Evolutionary conservation across 2,113 vertebrate species (phyloP), one percentile per base, ranked within the genome.

Genomic region (Astatoreochromis straeleni): DNA sequence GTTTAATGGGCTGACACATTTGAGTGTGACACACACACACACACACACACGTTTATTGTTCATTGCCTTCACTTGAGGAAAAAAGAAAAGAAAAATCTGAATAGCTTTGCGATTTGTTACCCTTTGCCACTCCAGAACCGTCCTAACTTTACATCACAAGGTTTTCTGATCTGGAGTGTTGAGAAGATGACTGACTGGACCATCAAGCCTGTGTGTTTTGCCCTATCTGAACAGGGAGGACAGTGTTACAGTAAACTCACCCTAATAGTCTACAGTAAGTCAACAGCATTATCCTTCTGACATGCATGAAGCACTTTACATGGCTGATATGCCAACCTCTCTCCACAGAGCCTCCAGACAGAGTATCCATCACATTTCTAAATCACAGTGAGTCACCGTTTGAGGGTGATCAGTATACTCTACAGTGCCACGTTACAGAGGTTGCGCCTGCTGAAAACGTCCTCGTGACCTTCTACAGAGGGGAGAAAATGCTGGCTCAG

Each of bases 251-350:
- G 45, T 8, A 3, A 11, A 1, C 88, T 95, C 3, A 7, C 89
- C n/a, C 19, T 93, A 14, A 85, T 24, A 4, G 91, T 95, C 16
- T 95, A 93, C 87, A 88, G 95, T 95, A 87, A 93, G 95, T 94
- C 31, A 1, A 54, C 9, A 13, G 2, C 54, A 70, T 24, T 10
- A 2, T 24, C 19, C 40, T 51, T 78, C 5, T 45, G 5, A 54
- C 21, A 24, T 33, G 0, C 4, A 63, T 53, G 3, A 45, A 49
- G 8, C 3, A 0, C 60, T 79, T 73, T 26, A 3, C 24, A 14
- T 42, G 5, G 6, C n/a, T 81, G 3, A 87, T n/a, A 13, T 33
- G 21, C 38, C 17, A 3, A 19, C 68, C 10, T 35, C 2, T 60
- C 53, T 87, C 51, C 68, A 85, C 87, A 96, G 96, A 95, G 40